Conservation (phyloP, 2,888 invertebrate species). For the Pilophorus perplexus region DNA sequence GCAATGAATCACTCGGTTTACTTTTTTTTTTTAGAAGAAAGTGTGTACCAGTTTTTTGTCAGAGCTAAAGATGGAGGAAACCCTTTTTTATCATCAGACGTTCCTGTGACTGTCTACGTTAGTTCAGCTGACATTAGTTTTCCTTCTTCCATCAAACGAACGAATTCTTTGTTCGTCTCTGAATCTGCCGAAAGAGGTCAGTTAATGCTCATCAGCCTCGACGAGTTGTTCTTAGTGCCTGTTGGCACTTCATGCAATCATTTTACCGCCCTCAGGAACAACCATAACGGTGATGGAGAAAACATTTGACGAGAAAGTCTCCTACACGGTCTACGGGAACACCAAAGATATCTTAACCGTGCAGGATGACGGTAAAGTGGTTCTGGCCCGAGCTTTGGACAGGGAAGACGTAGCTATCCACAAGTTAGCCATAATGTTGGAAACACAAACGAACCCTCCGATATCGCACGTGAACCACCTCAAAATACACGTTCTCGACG, state of each 20-base stretch:
- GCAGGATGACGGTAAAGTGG: conserved; percentile 21
- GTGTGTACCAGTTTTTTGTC: conserved; percentile 83
- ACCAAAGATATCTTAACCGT: conserved; percentile 9
- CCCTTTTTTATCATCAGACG: conserved; percentile 72
- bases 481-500: conserved; percentile 77
- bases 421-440: conserved; percentile 17
- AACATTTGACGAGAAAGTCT: conserved; percentile 4
- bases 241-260: background rate
- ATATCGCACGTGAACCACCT: conserved; percentile 55
- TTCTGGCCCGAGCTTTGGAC: conserved; percentile 3
- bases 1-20: too few relatives aligned
- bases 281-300: conserved; percentile 6
- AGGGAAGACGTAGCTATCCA: conserved; percentile 21
- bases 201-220: background rate
- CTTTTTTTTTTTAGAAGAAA: conserved; percentile 59
- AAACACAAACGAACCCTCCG: conserved; percentile 23
- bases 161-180: conserved; percentile 12
- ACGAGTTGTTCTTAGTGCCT: background rate
- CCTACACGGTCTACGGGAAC: conserved; percentile 8
- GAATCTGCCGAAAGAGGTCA: conserved; percentile 27
- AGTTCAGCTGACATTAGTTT: conserved; percentile 3
- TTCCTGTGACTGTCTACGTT: conserved; percentile 61
- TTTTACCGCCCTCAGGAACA: conserved; percentile 17
- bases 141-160: background rate
- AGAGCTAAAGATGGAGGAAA: conserved; percentile 79